Conservation (phyloP, 2,888 invertebrate genomes). For the Hirtodrosophila alboralis region DNA sequence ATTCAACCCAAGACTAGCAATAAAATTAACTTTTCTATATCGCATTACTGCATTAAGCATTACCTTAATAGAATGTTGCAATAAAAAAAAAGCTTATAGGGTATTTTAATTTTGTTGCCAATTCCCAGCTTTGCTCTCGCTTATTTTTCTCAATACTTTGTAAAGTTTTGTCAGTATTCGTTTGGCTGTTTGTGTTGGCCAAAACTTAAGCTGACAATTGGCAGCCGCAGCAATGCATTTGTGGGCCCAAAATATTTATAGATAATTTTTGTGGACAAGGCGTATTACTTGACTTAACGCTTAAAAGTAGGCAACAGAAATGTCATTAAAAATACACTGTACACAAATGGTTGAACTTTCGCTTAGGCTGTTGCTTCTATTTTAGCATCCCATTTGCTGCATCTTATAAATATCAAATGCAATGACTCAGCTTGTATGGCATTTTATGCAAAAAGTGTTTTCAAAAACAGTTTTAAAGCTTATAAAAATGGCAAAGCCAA, state of each 20-base stretch:
- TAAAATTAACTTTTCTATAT: no score
- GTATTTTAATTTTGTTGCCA: constrained; percentile 5
- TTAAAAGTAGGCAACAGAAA: constrained; percentile 30
- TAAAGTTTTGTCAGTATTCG: constrained; percentile 8
- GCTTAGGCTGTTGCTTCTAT: constrained; percentile 7
- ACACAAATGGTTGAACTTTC: constrained; percentile 33
- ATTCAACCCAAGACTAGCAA: no score
- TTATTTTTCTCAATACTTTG: constrained; percentile 4
- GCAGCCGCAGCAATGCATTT: constrained; percentile 39
- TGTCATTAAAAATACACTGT: constrained; percentile 40
- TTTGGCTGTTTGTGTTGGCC: constrained; percentile 19
- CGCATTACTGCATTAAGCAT: no score
- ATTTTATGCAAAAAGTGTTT: constrained; percentile 52
- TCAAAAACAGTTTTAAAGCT: constrained; percentile 49
- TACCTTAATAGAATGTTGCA: no score
- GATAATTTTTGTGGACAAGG: constrained; percentile 24
- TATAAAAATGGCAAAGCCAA: constrained; percentile 71
- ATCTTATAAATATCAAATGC: constrained; percentile 59
- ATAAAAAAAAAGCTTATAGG: no score
- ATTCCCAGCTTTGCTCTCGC: neutral
- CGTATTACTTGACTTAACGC: constrained; percentile 10
- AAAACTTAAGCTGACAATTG: constrained; percentile 52
- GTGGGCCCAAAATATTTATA: constrained; percentile 19
- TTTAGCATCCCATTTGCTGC: constrained; percentile 27
- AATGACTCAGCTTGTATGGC: constrained; percentile 41